Evolutionary conservation across 92 coral and sea anemone genomes (phyloP), one percentile per base, ranked within the genome.

Genomic region (Porites rus): DNA sequence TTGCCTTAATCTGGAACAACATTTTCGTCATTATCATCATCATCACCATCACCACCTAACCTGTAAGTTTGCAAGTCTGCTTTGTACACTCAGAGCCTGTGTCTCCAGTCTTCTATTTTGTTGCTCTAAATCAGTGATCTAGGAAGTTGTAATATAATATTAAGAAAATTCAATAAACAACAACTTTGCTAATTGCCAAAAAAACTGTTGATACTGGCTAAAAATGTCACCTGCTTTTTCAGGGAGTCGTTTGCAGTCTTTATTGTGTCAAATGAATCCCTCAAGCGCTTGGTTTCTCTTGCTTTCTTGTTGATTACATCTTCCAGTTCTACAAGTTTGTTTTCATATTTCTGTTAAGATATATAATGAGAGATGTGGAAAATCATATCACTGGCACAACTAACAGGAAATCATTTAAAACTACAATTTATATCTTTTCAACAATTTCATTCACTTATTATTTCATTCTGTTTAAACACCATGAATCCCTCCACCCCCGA

Each of bases 31-130:
- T 16, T 60, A 1, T 7, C 8, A 8, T 0, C 24, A 9, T 13
- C 24, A 14, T 64, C 7, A 8, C 17, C 4, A 1, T 18, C 12
- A 6, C 13, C 59, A 8, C 60, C 72, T 59, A 60, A 96, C 99
- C 99, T 94, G 94, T 4, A 96, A 90, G 69, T 96, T 96, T 17
- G 93, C 91, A 2, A 96, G 92, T 56, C 99, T 86, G 88, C 94
- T 96, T 78, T 96, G 99, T 60, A 96, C 96, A 94, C 99, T 96
- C 31, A 94, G 79, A 3, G 98, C 96, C 78, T 94, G 99, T 38
- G 96, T 91, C 82, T 96, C 99, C 64, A 96, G 81, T 10, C 84
- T 77, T 86, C 86, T 89, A 81, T 96, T 96, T 84, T 96, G 98
- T 65, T 94, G 95, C 84, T 96, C 96, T 10, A 96, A 89, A 68